Percentiles rank a stretch among this genome's conserved stretches.
phyloP scores from a whole-genome alignment of 2,888 invertebrate species.

The Gastrophysa polygoni region DNA sequence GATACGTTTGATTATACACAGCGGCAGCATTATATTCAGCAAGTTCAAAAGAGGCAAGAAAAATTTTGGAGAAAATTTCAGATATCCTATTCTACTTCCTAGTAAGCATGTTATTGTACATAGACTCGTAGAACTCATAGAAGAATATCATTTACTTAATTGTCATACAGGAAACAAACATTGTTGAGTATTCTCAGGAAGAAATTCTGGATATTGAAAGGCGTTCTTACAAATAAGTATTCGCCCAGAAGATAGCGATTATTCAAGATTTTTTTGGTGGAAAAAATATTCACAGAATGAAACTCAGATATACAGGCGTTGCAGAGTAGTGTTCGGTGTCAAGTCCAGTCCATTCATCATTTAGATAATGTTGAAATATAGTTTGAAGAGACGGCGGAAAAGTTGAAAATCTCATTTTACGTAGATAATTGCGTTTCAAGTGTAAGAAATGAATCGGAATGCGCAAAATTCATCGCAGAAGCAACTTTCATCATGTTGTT shows the following conservation, averaged over 20 bases:
- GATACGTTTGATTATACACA: not conserved
- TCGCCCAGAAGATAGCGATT: conserved; percentile 31
- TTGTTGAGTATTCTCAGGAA: conserved; percentile 19
- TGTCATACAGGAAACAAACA: not conserved
- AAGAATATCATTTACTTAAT: not conserved
- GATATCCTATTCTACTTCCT: no score
- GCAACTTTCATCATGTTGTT: conserved; percentile 8
- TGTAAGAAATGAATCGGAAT: not conserved
- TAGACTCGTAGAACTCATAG: not conserved
- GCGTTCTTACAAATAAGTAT: conserved; percentile 42
- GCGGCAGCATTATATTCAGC: not conserved
- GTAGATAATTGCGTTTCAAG: not conserved
- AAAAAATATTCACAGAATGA: not conserved
- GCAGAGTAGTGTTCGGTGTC: conserved; percentile 18
- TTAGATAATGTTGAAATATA: not conserved
- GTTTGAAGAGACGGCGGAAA: not conserved
- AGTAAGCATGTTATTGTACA: no score
- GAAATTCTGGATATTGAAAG: conserved; percentile 37
- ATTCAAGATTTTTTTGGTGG: conserved; percentile 36
- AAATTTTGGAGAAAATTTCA: not conserved
- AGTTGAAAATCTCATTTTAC: not conserved
- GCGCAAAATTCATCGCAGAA: no score
- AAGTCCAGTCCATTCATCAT: conserved; percentile 9
- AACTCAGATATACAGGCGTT: conserved; percentile 12
- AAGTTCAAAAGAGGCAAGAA: no score